These are phyloP conservation scores for Poeciliopsis turneri DNA, from an alignment of 2,797 vertebrate genomes.

Conservation along the genomic window DNA sequence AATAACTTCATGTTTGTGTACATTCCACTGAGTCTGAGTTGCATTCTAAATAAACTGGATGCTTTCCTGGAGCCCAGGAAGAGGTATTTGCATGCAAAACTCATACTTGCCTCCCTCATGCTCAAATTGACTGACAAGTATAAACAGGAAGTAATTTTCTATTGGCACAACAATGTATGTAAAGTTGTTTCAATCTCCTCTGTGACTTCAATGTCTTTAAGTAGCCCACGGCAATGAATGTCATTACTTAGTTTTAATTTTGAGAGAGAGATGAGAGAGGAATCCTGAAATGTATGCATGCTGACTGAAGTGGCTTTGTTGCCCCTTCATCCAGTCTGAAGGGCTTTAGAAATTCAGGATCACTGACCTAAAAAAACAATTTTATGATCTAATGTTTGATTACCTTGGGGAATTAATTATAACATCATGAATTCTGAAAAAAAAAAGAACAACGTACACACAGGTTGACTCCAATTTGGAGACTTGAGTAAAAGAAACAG, in stretches of 20 bases:
- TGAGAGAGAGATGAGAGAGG: neutral
- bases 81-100: constrained; percentile 59
- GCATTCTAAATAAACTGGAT: constrained; percentile 59
- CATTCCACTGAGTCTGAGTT: constrained; percentile 44
- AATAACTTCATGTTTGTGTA: constrained; percentile 63
- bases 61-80: constrained; percentile 34
- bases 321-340: neutral
- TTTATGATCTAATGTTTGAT: neutral
- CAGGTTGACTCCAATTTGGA: too few relatives aligned
- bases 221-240: constrained; percentile 28
- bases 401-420: neutral
- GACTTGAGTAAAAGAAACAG: too few relatives aligned
- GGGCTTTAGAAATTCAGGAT: neutral
- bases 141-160: constrained; percentile 64
- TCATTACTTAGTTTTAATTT: constrained; percentile 39
- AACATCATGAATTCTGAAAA: neutral
- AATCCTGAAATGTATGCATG: neutral
- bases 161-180: constrained; percentile 43
- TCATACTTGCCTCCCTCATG: constrained; percentile 38
- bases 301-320: neutral
- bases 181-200: constrained; percentile 42
- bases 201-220: constrained; percentile 33
- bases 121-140: constrained; percentile 60
- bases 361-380: neutral
- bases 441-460: too few relatives aligned